These are phyloP conservation scores for Macropis europaea DNA, from an alignment of 2,888 invertebrate genomes.

Conservation along the genomic window DNA sequence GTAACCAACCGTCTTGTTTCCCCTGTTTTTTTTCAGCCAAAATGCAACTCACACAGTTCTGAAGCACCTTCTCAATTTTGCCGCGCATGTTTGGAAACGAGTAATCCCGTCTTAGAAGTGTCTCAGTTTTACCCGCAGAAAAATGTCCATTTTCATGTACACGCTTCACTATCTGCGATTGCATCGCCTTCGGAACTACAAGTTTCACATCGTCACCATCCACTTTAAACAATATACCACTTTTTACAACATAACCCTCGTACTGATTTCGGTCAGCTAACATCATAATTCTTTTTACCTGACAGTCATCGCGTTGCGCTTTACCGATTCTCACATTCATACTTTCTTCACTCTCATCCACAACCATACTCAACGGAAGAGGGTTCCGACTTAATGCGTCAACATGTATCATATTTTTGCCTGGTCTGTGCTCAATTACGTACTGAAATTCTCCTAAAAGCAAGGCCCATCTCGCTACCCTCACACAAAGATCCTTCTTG, in stretches of 20 bases:
- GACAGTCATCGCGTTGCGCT: not conserved
- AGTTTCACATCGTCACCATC: not conserved
- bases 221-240: not conserved
- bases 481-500: not conserved
- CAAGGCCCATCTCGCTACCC: not conserved
- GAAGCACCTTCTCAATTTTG: not conserved
- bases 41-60: not conserved
- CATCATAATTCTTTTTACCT: not conserved
- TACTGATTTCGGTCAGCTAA: not conserved
- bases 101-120: not conserved
- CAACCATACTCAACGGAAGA: too few species aligned
- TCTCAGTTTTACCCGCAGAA: not conserved
- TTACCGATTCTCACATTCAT: too few species aligned
- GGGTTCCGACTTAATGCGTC: too few species aligned
- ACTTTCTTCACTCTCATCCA: too few species aligned
- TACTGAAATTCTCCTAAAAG: not conserved
- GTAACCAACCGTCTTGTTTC: slow-evolving; percentile 5
- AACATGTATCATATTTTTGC: too few species aligned
- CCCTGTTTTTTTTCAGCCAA: not conserved
- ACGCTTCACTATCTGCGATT: not conserved
- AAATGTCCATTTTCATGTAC: slow-evolving; percentile 15
- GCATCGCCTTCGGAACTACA: slow-evolving; percentile 10
- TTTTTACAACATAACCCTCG: not conserved
- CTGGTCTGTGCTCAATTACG: too few species aligned
- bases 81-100: not conserved